Percentiles rank a stretch among this genome's conserved stretches.
phyloP scores from a whole-genome alignment of 1,140 invertebrate genomes.

The Mya arenaria region DNA sequence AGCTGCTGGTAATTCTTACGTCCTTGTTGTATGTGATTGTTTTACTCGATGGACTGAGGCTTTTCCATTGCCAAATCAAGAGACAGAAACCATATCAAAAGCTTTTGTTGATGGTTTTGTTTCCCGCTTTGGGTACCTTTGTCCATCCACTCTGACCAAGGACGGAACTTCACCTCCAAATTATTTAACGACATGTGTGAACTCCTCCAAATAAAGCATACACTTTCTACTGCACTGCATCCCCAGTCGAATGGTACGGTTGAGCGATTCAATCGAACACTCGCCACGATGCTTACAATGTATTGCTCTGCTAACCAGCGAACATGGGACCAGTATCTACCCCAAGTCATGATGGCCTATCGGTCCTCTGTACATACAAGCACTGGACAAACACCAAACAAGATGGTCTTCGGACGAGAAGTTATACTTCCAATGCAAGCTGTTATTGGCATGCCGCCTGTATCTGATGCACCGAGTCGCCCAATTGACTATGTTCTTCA shows the following conservation, averaged over 20 bases:
- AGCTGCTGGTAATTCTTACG: no score
- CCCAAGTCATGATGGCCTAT: constrained; percentile 51
- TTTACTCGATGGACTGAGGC: no score
- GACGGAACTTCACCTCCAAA: constrained; percentile 45
- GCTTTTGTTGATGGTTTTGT: no score
- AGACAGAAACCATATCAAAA: no score
- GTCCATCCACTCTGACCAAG: no score
- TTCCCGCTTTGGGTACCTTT: no score
- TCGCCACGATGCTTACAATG: constrained; percentile 61
- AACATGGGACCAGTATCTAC: constrained; percentile 57
- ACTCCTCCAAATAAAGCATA: constrained; percentile 51
- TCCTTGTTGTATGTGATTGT: no score
- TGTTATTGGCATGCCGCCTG: background rate
- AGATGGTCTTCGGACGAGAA: constrained; percentile 58
- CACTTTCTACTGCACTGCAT: constrained; percentile 63
- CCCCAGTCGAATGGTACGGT: constrained; percentile 62
- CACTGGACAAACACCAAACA: constrained; percentile 54
- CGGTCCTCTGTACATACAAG: constrained; percentile 43
- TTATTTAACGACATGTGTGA: background rate
- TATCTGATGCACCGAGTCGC: background rate
- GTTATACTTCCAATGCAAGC: constrained; percentile 43
- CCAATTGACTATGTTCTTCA: background rate
- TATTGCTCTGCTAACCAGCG: constrained; percentile 57
- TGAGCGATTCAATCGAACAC: constrained; percentile 72
- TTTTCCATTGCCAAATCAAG: no score